These are phyloP conservation scores for Lepus oiostolus DNA, from an alignment of 2,797 vertebrate genomes.

Conservation along the genomic window DNA sequence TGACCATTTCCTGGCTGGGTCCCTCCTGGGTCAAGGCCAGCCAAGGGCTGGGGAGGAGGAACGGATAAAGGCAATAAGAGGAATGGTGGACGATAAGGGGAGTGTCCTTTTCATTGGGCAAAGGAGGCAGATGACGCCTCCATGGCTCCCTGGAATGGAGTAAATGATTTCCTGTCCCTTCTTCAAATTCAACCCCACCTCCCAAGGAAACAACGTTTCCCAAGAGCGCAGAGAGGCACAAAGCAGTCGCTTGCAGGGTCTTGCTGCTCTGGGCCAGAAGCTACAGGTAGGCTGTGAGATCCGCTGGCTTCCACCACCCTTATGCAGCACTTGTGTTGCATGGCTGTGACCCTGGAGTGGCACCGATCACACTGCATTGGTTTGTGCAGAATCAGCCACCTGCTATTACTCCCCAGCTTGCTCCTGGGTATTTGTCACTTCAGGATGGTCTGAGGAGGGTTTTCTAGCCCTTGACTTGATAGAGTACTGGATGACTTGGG, in stretches of 20 bases:
- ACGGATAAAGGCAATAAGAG: not conserved
- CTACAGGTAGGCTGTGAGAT: not conserved
- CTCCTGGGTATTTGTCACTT: slow-evolving; percentile 17
- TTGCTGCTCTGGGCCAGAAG: not conserved
- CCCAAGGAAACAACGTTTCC: not conserved
- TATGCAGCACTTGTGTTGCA: not conserved
- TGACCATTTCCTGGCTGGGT: not conserved
- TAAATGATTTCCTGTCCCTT: not conserved
- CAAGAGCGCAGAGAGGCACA: no score
- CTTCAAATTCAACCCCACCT: not conserved
- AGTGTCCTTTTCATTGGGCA: not conserved
- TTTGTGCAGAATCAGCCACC: not conserved
- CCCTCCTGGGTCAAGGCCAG: not conserved
- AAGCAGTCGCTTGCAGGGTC: not conserved
- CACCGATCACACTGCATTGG: not conserved
- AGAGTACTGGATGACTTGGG: not conserved
- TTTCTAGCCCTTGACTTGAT: not conserved
- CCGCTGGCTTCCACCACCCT: not conserved
- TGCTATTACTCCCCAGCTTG: slow-evolving; percentile 39
- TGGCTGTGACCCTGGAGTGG: not conserved
- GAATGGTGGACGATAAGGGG: no score
- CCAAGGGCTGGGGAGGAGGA: not conserved
- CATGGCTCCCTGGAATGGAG: not conserved
- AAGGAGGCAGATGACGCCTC: not conserved
- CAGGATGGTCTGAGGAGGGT: not conserved